Conservation (phyloP, 2,797 vertebrate species). For the Betta splendens region DNA sequence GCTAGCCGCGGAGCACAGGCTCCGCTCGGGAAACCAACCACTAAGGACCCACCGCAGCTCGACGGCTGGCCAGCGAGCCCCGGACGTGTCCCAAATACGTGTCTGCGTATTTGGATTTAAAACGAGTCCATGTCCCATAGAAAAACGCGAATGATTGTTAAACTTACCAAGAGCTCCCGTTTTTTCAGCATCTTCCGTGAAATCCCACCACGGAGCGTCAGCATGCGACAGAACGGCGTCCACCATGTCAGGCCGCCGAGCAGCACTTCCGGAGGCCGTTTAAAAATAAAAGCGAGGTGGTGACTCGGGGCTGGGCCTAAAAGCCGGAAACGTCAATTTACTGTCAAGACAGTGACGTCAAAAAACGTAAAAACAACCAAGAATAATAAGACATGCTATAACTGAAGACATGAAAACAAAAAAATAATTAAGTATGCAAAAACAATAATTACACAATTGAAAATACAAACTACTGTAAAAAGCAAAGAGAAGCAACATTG, state of each 20-base stretch:
- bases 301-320: not conserved
- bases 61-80: accelerated
- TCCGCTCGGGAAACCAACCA: slow-evolving; percentile 12
- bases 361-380: too few relatives aligned
- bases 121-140: accelerated
- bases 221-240: slow-evolving; percentile 4
- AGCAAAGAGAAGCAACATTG: too few relatives aligned
- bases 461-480: too few relatives aligned
- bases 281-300: slow-evolving; percentile 31
- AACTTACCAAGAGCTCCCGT: slow-evolving; percentile 80
- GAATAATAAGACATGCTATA: too few relatives aligned
- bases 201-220: slow-evolving; percentile 42
- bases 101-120: accelerated
- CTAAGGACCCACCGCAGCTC: not conserved
- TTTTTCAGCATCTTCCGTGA: slow-evolving; percentile 84
- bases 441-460: too few relatives aligned
- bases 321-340: not conserved
- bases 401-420: too few relatives aligned
- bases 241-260: slow-evolving; percentile 9
- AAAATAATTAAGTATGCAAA: too few relatives aligned
- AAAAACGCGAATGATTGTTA: not conserved
- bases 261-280: not conserved
- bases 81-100: accelerated
- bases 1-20: too few relatives aligned
- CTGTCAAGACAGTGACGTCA: too few relatives aligned